Evolutionary conservation across 1,140 invertebrate species (phyloP).

Genomic region (Paraescarpia echinospica): DNA sequence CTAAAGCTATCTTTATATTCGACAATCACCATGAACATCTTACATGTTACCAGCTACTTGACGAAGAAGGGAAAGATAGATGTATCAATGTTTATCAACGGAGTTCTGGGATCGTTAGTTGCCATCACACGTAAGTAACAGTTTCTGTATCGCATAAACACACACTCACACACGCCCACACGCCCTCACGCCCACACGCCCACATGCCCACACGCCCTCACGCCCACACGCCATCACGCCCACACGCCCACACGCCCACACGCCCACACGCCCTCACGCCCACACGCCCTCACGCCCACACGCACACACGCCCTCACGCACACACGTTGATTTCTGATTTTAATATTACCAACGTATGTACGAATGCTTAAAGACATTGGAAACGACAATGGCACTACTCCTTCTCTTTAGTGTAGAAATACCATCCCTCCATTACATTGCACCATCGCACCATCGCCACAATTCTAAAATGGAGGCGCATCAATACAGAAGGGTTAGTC

Average conservation of each 20-base stretch:
- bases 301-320: slow-evolving; percentile 13
- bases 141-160: background rate
- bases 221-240: too few species aligned
- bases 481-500: too few species aligned
- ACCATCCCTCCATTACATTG: too few species aligned
- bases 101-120: slow-evolving; percentile 14
- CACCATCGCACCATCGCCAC: too few species aligned
- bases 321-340: background rate
- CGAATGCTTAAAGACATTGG: too few species aligned
- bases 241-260: slow-evolving; percentile 10
- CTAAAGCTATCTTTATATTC: background rate
- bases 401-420: too few species aligned
- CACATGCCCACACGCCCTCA: background rate
- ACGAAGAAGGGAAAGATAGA: slow-evolving; percentile 5
- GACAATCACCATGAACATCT: background rate
- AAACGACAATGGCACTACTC: too few species aligned
- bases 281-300: background rate
- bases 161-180: background rate
- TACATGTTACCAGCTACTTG: background rate
- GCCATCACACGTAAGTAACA: background rate
- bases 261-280: background rate
- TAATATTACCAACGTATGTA: too few species aligned
- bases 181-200: background rate
- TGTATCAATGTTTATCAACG: slow-evolving; percentile 12
- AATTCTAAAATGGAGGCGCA: too few species aligned